A percentile compares a stretch with the other conserved stretches of the same genome.
Evolutionary conservation across 1,140 invertebrate species (phyloP).

Genomic region (Drosophila ogumai): DNA sequence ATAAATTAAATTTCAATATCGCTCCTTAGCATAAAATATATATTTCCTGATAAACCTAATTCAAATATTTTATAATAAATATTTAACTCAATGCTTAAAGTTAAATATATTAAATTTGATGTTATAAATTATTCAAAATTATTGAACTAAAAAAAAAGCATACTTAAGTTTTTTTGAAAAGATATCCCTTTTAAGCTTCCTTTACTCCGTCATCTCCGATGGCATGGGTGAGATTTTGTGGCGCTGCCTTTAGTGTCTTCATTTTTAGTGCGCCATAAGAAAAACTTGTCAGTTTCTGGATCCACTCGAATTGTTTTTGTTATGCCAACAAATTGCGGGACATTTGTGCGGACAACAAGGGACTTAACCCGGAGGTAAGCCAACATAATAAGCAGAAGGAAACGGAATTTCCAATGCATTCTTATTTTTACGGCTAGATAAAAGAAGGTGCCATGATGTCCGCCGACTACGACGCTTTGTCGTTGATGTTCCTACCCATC

Average conservation of each 20-base stretch:
- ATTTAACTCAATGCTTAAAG: neutral
- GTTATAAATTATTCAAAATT: too few species aligned
- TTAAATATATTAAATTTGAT: neutral
- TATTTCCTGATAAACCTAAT: too few species aligned
- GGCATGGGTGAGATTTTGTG: slow-evolving; percentile 45
- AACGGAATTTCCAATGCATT: slow-evolving; percentile 49
- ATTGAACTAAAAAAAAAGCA: too few species aligned
- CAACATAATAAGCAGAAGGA: slow-evolving; percentile 43
- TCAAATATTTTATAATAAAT: neutral
- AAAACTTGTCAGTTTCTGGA: slow-evolving; percentile 54
- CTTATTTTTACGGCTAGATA: slow-evolving; percentile 33
- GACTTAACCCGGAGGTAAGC: slow-evolving; percentile 45
- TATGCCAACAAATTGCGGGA: slow-evolving; percentile 51
- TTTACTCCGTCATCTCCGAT: neutral
- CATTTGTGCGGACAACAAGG: slow-evolving; percentile 53
- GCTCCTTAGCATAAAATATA: too few species aligned
- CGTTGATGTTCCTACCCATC: neutral
- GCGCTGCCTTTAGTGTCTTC: slow-evolving; percentile 67
- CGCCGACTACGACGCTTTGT: slow-evolving; percentile 4
- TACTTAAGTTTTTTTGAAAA: too few species aligned
- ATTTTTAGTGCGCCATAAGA: slow-evolving; percentile 68
- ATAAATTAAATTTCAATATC: too few species aligned
- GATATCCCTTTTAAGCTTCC: too few species aligned
- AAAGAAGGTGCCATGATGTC: slow-evolving; percentile 31
- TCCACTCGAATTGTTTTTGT: slow-evolving; percentile 53